Base-by-base conservation (phyloP, 1,140 invertebrate species). In the Metaphire vulgaris region DNA sequence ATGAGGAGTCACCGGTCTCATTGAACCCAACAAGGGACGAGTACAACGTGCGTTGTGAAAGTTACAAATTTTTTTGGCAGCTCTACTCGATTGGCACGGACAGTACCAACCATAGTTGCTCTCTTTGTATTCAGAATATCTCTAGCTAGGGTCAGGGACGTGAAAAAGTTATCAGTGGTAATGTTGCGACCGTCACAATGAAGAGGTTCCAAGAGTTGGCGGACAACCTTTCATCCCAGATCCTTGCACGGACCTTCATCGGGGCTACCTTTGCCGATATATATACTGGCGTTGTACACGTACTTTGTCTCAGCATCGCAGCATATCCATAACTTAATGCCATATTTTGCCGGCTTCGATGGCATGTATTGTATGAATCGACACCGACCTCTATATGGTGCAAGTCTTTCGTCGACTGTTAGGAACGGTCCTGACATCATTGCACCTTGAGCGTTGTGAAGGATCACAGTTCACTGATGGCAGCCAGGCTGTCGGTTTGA, bases 151-250 rank as follows among this genome's bases (percentile, higher is more conserved):
- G 67, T 14, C 67, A 69, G 30, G 2, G 67, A 69, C 6, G 67
- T 69, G 67, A 69, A 69, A 26, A 69, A 69, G 30, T 69, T 69
- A 69, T 69, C 67, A 69, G 67, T 69, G 67, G 67, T 69, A 31
- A 69, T 69, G 67, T 69, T 69, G n/a, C 67, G 67, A 69, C 67
- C 67, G 6, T 69, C 67, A 69, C 67, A 69, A 6, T 69, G 6
- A 69, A 69, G n/a, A 69, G 67, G 67, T 69, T 69, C 2, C 26
- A 69, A 12, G 67, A 69, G 67, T 26, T 69, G 67, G 30, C 67
- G 67, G n/a, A 69, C 67, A 28, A 69, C 67, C 28, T 69, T 69
- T 28, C 67, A 6, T 12, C 2, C 67, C n/a, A 69, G 67, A 69
- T 69, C 67, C 28, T 69, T 69, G 67, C 2, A 12, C 28, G 67